Base-by-base conservation (phyloP, 2,797 vertebrate species). In the Antennarius maculatus region DNA sequence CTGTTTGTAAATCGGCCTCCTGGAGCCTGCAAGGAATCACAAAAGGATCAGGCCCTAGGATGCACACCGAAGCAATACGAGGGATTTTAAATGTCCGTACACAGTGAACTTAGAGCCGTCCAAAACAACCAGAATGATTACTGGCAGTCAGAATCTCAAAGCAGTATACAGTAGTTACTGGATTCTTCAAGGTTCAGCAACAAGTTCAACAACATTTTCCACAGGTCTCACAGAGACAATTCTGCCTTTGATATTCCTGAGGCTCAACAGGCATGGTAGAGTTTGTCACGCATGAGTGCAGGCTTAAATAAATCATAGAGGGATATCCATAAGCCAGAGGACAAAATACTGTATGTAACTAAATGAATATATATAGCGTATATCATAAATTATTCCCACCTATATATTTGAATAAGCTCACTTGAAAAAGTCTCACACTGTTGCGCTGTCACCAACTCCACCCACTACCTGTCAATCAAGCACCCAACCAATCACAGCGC, bases 1-100 rank as follows among this genome's bases (percentile, higher is more conserved):
- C 86, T 96, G 96, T 9, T 93, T 86, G 53, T 94, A 95, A 77
- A 95, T 93, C 17, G 93, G 87, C 67, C 95, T 92, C 81, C 81
- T 93, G 59, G 86, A 88, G 60, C 84, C 89, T 79, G 79, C 77
- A 83, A 59, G 47, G 77, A 47, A 54, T 12, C 74, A 76, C 73
- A 83, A 47, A 71, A 58, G 39, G 76, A 75, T 34, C 49, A 77
- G 5, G 31, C 31, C 48, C 57, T 59, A 60, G 65, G 58, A 73
- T 13, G 46, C 16, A 65, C 51, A 39, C 12, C 14, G 39, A 27
- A 52, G 55, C 27, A 67, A 54, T 11, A 31, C 3, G 27, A 15
- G 39, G 48, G 8, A 3, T 28, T 65, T 56, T 18, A 39, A 68
- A 57, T 37, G 54, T 65, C 9, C 15, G 37, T 23, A 16, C 29